These are phyloP conservation scores for Drosophila subpulchrella DNA, from an alignment of 1,140 invertebrate species.

Conservation along the genomic window DNA sequence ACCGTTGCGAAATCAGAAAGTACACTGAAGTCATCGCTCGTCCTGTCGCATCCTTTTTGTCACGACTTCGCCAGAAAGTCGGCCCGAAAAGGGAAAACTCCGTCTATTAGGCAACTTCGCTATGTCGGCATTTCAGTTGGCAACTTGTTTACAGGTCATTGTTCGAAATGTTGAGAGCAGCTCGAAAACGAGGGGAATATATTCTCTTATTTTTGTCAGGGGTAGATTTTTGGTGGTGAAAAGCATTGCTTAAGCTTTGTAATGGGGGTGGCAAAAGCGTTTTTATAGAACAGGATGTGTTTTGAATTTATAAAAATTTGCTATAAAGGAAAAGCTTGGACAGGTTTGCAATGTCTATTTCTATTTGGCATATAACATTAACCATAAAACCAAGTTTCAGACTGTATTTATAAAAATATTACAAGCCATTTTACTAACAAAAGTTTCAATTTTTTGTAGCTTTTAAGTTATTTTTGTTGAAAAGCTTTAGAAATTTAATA, in stretches of 20 bases:
- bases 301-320: background rate
- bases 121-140: conserved; percentile 17
- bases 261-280: conserved; percentile 3
- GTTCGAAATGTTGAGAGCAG: conserved; percentile 1
- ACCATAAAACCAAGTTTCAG: conserved; percentile 46
- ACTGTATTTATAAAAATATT: background rate
- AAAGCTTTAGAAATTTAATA: background rate
- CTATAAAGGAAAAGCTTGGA: background rate
- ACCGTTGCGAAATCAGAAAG: conserved; percentile 73
- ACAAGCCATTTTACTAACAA: background rate
- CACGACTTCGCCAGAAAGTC: conserved; percentile 32
- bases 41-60: conserved; percentile 77
- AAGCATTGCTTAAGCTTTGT: background rate
- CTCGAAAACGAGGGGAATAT: conserved; percentile 19
- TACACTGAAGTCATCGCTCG: conserved; percentile 69
- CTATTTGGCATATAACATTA: background rate
- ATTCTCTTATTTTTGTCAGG: background rate
- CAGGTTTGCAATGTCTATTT: background rate
- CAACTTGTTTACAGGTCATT: conserved; percentile 1
- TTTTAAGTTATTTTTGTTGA: background rate
- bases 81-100: conserved; percentile 41
- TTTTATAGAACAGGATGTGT: background rate
- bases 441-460: background rate
- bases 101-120: conserved; percentile 32
- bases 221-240: conserved; percentile 9